Percentiles rank a stretch among this genome's conserved stretches.
Evolutionary conservation across 2,797 vertebrate genomes (phyloP).

Genomic region (Danio aesculapii): DNA sequence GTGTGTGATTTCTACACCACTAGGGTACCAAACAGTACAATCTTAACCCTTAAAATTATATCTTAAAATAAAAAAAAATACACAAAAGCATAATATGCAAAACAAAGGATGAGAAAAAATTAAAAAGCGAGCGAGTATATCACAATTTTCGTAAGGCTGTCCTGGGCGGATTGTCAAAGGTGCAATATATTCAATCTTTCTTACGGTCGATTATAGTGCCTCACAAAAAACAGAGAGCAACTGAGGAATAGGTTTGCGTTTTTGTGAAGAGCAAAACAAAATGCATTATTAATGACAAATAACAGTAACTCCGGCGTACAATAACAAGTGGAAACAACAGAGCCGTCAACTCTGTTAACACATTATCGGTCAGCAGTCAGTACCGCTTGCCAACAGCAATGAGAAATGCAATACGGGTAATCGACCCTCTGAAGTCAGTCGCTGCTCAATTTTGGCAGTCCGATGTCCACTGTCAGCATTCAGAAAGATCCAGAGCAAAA

Average conservation of each 20-base stretch:
- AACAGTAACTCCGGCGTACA: constrained; percentile 32
- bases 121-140: not conserved
- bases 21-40: not conserved
- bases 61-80: constrained; percentile 9
- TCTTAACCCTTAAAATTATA: not conserved
- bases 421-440: constrained; percentile 15
- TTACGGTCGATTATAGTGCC: constrained; percentile 22
- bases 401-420: constrained; percentile 31
- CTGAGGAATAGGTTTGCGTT: constrained; percentile 16
- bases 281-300: constrained; percentile 31
- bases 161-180: constrained; percentile 54
- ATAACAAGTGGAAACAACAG: constrained; percentile 27
- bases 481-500: constrained; percentile 16
- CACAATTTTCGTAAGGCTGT: constrained; percentile 26
- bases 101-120: not conserved
- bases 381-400: constrained; percentile 36
- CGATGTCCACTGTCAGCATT: constrained; percentile 25
- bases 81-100: not conserved
- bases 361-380: constrained; percentile 12
- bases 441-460: not conserved
- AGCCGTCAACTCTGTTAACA: constrained; percentile 20
- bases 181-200: constrained; percentile 43
- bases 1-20: not conserved
- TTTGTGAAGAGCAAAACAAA: constrained; percentile 33
- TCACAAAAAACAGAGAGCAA: constrained; percentile 20